Evolutionary conservation across 2,113 vertebrate species (phyloP).

Genomic region (Scopus umbretta): DNA sequence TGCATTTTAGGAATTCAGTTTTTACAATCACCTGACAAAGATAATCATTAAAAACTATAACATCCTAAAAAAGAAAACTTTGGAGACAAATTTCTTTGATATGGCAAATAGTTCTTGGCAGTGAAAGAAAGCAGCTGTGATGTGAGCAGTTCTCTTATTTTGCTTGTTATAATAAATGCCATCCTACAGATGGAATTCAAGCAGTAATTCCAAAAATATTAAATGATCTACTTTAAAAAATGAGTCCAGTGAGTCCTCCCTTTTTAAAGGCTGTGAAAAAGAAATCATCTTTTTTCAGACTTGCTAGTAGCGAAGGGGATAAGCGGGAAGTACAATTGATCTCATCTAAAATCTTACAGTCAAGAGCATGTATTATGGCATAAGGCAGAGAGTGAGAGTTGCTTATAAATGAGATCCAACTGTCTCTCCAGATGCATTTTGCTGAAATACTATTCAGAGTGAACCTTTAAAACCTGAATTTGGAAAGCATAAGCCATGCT

Average conservation of each 20-base stretch:
- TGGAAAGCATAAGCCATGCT: conserved; percentile 56
- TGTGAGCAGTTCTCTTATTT: conserved; percentile 56
- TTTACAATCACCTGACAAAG: neutral
- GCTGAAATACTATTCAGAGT: conserved; percentile 56
- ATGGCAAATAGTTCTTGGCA: conserved; percentile 11
- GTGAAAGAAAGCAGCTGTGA: conserved; percentile 41
- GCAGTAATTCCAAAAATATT: conserved; percentile 65
- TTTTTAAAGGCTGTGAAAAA: conserved; percentile 50
- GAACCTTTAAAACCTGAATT: conserved; percentile 58
- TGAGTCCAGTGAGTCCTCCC: conserved; percentile 37
- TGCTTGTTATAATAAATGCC: conserved; percentile 51
- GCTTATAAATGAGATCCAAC: conserved; percentile 68
- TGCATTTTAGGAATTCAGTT: neutral
- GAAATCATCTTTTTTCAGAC: conserved; percentile 24
- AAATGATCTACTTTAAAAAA: conserved; percentile 63
- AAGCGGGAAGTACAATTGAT: conserved; percentile 52
- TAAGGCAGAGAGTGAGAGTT: conserved; percentile 61
- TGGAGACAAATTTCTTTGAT: conserved; percentile 33
- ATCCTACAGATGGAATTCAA: conserved; percentile 56
- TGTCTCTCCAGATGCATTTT: conserved; percentile 64
- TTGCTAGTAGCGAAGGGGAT: conserved; percentile 51
- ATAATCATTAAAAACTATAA: neutral
- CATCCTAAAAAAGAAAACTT: neutral
- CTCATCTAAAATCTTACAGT: conserved; percentile 70
- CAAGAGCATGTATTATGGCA: conserved; percentile 62